Percentiles rank a stretch among this genome's conserved stretches.
Evolutionary conservation across 2,888 invertebrate species (phyloP).

Genomic region (Leptura quadrifasciata): DNA sequence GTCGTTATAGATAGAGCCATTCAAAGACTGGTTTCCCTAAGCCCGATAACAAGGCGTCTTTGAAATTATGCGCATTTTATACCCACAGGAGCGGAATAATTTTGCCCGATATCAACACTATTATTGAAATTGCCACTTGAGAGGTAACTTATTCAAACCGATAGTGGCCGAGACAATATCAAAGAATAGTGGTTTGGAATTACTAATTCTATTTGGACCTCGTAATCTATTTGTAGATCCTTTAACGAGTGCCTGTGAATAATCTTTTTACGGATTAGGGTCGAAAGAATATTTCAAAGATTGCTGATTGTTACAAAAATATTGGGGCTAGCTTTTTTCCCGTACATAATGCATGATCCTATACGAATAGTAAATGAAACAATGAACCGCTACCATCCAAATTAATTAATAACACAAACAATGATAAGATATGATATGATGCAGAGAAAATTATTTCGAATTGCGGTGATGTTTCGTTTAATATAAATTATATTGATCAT

Average conservation of each 20-base stretch:
- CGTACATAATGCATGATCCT: too few relatives aligned
- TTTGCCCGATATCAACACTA: slow-evolving; percentile 46
- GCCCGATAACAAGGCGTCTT: slow-evolving; percentile 49
- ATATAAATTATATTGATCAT: too few relatives aligned
- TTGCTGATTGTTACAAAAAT: too few relatives aligned
- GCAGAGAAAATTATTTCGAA: too few relatives aligned
- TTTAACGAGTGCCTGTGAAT: background rate
- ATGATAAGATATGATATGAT: too few relatives aligned
- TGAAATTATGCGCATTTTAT: slow-evolving; percentile 54
- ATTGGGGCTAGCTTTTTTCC: too few relatives aligned
- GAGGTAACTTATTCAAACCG: slow-evolving; percentile 28
- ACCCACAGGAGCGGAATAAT: slow-evolving; percentile 50
- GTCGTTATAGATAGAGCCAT: background rate
- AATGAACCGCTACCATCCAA: too few relatives aligned
- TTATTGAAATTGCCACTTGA: slow-evolving; percentile 46
- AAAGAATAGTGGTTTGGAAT: background rate
- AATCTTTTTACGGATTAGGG: background rate
- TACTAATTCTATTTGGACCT: background rate
- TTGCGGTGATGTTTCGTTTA: too few relatives aligned
- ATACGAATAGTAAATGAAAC: too few relatives aligned
- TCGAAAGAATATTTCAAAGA: too few relatives aligned
- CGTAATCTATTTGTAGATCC: background rate
- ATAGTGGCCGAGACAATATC: background rate
- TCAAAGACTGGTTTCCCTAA: slow-evolving; percentile 33
- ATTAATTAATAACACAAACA: too few relatives aligned